Evolutionary conservation across 2,797 vertebrate species (phyloP).

Genomic region (Tragopan temminckii): DNA sequence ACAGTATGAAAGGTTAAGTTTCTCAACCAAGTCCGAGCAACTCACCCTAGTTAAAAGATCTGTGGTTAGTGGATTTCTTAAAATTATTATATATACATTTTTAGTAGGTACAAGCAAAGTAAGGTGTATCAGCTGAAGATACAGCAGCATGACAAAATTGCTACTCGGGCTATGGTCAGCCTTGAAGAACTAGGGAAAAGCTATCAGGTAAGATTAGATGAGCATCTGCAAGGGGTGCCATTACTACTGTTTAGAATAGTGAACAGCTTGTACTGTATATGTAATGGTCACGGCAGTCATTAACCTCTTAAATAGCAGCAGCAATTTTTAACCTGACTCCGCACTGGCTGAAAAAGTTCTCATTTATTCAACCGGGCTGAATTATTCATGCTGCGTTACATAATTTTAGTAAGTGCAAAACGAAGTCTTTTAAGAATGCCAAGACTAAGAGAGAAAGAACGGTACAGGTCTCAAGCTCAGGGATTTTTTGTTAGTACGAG

Average conservation of each 20-base stretch:
- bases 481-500: background rate
- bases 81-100: background rate
- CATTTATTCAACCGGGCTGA: background rate
- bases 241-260: background rate
- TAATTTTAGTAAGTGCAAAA: background rate
- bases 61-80: background rate
- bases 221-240: background rate
- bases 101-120: background rate
- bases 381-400: background rate
- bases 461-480: background rate
- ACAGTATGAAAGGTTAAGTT: background rate
- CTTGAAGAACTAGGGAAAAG: background rate
- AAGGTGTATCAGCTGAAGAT: background rate
- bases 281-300: background rate
- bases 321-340: background rate
- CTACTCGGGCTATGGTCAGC: background rate
- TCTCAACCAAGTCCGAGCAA: background rate
- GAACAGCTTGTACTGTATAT: background rate
- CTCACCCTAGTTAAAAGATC: background rate
- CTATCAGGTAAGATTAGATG: background rate
- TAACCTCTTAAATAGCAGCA: background rate
- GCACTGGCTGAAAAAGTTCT: background rate
- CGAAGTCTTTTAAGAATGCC: background rate
- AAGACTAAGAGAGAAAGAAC: background rate
- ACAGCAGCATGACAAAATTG: fast-evolving